Evolutionary conservation across 2,797 vertebrate species (phyloP), one percentile per base, ranked within the genome.

Genomic region (Australoheros facetus): DNA sequence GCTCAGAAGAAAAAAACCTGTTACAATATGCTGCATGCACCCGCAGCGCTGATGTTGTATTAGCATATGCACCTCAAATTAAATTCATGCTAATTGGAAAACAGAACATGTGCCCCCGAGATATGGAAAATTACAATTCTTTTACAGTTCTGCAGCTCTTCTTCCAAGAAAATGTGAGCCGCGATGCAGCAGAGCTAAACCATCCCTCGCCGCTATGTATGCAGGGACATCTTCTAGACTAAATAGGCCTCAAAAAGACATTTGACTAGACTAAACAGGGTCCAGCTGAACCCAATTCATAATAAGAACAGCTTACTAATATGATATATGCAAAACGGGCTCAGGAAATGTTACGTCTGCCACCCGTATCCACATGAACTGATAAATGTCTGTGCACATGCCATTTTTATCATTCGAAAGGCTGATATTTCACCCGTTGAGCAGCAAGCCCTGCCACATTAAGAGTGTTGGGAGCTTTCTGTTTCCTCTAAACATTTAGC

Each of bases 181-280:
- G 4, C 55, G 82, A 77, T 55, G 21, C 56, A 12, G 45, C 57
- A 23, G 17, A 80, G 51, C n/a, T n/a, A 21, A 85, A 69, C 55
- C 51, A 39, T 32, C 80, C 71, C 55, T 26, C 9, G 21, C 39
- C 28, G 0, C 13, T 74, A 17, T 4, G 2, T 12, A 3, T 34
- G 53, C 71, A 51, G 39, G 70, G 69, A 59, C 77, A 60, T 51
- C 55, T 42, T 56, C 60, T 48, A 88, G 85, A 80, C 79, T 83
- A 82, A 91, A 90, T 19, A 87, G 80, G 73, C 64, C 54, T 69
- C 51, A 30, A 79, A 81, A 7, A 12, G 21, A 21, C 48, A 45
- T 69, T 42, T 69, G 73, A 51, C 45, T 30, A 86, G 80, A 78
- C 69, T 55, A 74, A 75, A 83, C 28, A 12, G 32, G 45, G 64